phyloP scores from a whole-genome alignment of 2,113 vertebrate genomes.

The Labrus mixtus region DNA sequence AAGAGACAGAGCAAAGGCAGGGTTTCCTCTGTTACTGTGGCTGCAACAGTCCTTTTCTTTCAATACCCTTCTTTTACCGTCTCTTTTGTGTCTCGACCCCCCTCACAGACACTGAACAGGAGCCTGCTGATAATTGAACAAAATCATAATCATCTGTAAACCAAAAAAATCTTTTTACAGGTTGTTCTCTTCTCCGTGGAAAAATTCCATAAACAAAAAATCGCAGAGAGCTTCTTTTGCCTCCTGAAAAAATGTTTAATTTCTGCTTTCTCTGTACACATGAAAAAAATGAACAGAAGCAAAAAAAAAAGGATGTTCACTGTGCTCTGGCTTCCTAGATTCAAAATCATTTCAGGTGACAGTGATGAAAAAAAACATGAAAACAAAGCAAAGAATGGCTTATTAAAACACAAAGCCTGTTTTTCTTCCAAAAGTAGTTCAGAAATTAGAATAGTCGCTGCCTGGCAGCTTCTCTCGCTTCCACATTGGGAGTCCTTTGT shows the following conservation, averaged over 20 bases:
- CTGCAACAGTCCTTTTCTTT: slow-evolving; percentile 59
- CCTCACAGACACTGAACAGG: slow-evolving; percentile 59
- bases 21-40: slow-evolving; percentile 58
- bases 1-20: slow-evolving; percentile 69
- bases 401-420: slow-evolving; percentile 71
- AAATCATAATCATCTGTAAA: slow-evolving; percentile 87
- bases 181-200: slow-evolving; percentile 50
- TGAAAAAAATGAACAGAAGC: slow-evolving; percentile 80
- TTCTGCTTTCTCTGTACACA: slow-evolving; percentile 86
- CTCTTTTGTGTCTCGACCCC: slow-evolving; percentile 39
- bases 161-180: slow-evolving; percentile 83
- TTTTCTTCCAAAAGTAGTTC: slow-evolving; percentile 60
- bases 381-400: slow-evolving; percentile 71
- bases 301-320: slow-evolving; percentile 66
- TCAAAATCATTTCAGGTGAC: slow-evolving; percentile 61
- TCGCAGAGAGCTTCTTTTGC: slow-evolving; percentile 73
- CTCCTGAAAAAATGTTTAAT: slow-evolving; percentile 77
- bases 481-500: slow-evolving; percentile 52
- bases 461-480: slow-evolving; percentile 59
- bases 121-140: slow-evolving; percentile 66
- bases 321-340: slow-evolving; percentile 59
- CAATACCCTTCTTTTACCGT: slow-evolving; percentile 38
- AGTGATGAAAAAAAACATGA: slow-evolving; percentile 63
- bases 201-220: slow-evolving; percentile 82
- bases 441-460: slow-evolving; percentile 68